Evolutionary conservation across 2,888 invertebrate species (phyloP), one percentile per base, ranked within the genome.

Genomic region (Cylloceria caligata): DNA sequence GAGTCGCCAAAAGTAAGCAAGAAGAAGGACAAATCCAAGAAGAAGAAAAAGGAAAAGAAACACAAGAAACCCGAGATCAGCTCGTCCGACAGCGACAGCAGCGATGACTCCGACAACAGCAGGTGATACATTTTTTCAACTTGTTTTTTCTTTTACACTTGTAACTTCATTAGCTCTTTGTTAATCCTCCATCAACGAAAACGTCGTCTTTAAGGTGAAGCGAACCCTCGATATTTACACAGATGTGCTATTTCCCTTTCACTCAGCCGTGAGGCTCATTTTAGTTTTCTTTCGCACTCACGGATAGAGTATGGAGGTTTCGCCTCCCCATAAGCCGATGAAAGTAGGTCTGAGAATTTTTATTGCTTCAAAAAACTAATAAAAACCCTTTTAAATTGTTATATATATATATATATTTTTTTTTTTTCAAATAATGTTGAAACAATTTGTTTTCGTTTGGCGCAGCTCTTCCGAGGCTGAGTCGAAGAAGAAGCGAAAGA

Each of bases 401-500:
- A 30, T 30, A 30, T 30, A 30, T 30, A 30, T 30, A 30, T 30
- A 30, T 30, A 30, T 4, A 30, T 30, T 30, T 21, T 45, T 11
- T 47, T 85, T 88, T 85, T 45, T 80, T 86, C n/a, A n/a, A n/a
- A n/a, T n/a, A n/a, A n/a, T n/a, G n/a, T n/a, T n/a, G n/a, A n/a
- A n/a, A n/a, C n/a, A n/a, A n/a, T n/a, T n/a, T n/a, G n/a, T n/a
- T n/a, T n/a, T n/a, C n/a, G n/a, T n/a, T n/a, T n/a, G n/a, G 94
- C 92, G 1, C 93, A 97, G 97, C 89, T 94, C 95, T 57, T 96
- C 96, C 69, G 95, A 95, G 89, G 96, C 96, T 86, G 96, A 96
- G 89, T 94, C 95, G 30, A 96, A 96, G 93, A 96, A 95, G 90
- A 94, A 95, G 84, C 96, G 96, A 93, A 96, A 96, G 94, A 97